These are phyloP conservation scores for Kryptolebias ocellatus DNA, from an alignment of 2,797 vertebrate genomes.

Conservation along the genomic window DNA sequence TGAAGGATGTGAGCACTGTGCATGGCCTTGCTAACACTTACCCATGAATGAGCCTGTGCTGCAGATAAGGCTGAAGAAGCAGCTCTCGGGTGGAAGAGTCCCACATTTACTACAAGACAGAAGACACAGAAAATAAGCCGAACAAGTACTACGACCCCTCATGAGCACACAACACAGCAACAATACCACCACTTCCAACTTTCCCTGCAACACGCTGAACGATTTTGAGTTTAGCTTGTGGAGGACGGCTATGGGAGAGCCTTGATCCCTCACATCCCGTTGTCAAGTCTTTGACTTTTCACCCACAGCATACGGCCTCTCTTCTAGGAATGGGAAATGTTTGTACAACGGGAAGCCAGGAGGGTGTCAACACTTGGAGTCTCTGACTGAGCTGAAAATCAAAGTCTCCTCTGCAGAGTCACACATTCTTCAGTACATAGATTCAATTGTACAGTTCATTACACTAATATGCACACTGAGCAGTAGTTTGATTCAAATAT, in stretches of 20 bases:
- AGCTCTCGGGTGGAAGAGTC: conserved; percentile 91
- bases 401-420: conserved; percentile 68
- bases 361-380: conserved; percentile 59
- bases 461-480: not conserved
- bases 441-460: conserved; percentile 3
- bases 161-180: conserved; percentile 8
- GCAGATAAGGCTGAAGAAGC: conserved; percentile 95
- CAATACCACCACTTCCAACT: not conserved
- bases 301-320: conserved; percentile 60
- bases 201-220: not conserved
- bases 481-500: not conserved
- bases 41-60: conserved; percentile 93
- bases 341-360: conserved; percentile 55
- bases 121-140: conserved; percentile 33
- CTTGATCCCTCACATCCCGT: conserved; percentile 28
- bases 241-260: not conserved
- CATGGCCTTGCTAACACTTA: conserved; percentile 55
- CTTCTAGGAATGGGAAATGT: conserved; percentile 61
- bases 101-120: conserved; percentile 87
- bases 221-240: conserved; percentile 9
- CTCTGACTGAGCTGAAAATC: conserved; percentile 48
- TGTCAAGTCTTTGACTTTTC: conserved; percentile 66
- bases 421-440: conserved; percentile 4
- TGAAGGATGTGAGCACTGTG: not conserved
- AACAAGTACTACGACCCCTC: not conserved